Evolutionary conservation across 2,888 invertebrate genomes (phyloP).

Genomic region (Drosophila tripunctata): DNA sequence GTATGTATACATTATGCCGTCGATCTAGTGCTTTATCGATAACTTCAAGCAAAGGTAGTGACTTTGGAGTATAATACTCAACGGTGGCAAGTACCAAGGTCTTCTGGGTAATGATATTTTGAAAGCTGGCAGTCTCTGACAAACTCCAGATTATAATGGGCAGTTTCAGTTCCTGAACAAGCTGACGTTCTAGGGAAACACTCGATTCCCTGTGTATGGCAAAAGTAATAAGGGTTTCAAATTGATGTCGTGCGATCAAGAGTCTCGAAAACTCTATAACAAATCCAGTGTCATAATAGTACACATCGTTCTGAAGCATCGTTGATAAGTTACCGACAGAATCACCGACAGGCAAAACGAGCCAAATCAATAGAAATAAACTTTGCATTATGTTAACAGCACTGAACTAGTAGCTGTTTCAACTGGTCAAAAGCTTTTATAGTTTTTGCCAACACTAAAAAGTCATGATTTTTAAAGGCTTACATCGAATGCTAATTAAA

Average conservation of each 20-base stretch:
- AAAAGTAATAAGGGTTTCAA: constrained; percentile 26
- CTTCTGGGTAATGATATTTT: constrained; percentile 17
- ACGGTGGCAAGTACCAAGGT: constrained; percentile 30
- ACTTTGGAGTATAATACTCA: not conserved
- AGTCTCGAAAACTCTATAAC: constrained; percentile 15
- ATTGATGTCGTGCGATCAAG: constrained; percentile 6
- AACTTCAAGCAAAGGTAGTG: constrained; percentile 21
- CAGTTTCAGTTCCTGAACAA: constrained; percentile 19
- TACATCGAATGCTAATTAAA: constrained; percentile 13
- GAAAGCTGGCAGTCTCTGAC: constrained; percentile 10
- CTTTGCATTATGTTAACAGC: not conserved
- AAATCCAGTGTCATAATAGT: constrained; percentile 13
- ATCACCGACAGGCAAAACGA: constrained; percentile 1
- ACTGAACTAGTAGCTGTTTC: not conserved
- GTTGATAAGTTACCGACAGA: not conserved
- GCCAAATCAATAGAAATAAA: not conserved
- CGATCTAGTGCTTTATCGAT: constrained; percentile 11
- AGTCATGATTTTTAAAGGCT: constrained; percentile 15
- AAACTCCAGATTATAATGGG: constrained; percentile 39
- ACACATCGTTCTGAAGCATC: no score
- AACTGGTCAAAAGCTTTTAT: not conserved
- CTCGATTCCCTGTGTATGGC: not conserved
- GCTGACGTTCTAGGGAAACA: constrained; percentile 18
- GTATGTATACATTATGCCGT: constrained; percentile 29
- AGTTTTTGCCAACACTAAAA: not conserved